Evolutionary conservation across 1,140 invertebrate species (phyloP).

Genomic region (Neodiprion pinetum): DNA sequence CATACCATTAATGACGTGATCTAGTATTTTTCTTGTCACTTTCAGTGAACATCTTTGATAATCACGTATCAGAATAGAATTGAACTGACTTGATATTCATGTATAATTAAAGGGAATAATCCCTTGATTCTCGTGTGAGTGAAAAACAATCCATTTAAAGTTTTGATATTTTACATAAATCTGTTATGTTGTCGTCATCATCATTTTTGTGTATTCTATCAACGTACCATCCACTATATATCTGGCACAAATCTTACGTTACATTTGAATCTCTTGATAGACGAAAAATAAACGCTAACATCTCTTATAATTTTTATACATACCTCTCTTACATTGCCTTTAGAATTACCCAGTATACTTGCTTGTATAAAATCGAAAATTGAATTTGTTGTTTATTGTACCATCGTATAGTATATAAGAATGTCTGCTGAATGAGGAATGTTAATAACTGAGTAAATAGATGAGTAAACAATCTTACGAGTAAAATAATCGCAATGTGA

Average conservation of each 20-base stretch:
- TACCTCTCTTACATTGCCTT: background rate
- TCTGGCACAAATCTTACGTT: background rate
- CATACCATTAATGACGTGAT: background rate
- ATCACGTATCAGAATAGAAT: background rate
- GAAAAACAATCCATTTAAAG: background rate
- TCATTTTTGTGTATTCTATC: background rate
- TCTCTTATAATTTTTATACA: too few species aligned
- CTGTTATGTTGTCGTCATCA: background rate
- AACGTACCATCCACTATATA: background rate
- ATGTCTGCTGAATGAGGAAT: slow-evolving; percentile 29
- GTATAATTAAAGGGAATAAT: background rate
- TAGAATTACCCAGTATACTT: slow-evolving; percentile 2
- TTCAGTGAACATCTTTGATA: background rate
- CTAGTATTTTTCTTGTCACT: background rate
- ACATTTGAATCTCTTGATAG: background rate
- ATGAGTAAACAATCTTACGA: slow-evolving; percentile 37
- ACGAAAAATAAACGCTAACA: too few species aligned
- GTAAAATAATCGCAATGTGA: slow-evolving; percentile 26
- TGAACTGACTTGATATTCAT: background rate
- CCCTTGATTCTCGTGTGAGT: background rate
- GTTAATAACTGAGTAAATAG: slow-evolving; percentile 17
- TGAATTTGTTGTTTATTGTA: background rate
- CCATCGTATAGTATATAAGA: slow-evolving; percentile 15
- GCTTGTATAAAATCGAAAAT: background rate
- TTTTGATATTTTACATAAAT: background rate